These are phyloP conservation scores for Orthosia gracilis DNA, from an alignment of 2,888 invertebrate genomes.

Conservation along the genomic window DNA sequence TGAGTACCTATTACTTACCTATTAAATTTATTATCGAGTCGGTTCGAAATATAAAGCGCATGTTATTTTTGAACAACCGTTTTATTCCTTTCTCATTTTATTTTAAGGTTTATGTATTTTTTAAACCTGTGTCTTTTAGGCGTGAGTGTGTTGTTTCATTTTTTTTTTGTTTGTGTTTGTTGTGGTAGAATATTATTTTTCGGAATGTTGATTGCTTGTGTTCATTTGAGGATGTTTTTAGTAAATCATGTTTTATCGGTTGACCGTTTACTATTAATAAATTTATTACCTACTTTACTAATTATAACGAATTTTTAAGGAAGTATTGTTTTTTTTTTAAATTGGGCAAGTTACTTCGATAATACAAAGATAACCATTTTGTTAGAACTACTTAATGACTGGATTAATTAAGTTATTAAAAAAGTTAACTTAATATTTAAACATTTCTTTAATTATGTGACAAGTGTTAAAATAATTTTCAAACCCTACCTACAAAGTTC, in stretches of 20 bases:
- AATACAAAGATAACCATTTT: not conserved
- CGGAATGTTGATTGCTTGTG: not conserved
- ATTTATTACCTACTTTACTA: not conserved
- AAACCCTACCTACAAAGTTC: not conserved
- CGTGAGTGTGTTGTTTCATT: not conserved
- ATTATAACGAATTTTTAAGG: not conserved
- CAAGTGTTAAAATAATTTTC: not conserved
- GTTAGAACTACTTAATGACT: not conserved
- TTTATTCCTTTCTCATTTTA: too few relatives aligned
- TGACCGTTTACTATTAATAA: conserved; percentile 4
- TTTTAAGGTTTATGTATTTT: not conserved
- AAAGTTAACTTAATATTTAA: too few relatives aligned
- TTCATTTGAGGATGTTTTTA: conserved; percentile 12
- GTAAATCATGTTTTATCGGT: not conserved
- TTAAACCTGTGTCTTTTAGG: not conserved
- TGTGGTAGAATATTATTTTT: conserved; percentile 5
- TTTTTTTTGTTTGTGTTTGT: not conserved
- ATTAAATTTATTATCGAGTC: not conserved
- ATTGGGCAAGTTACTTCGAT: not conserved
- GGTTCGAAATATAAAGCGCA: conserved; percentile 30
- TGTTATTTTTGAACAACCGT: not conserved
- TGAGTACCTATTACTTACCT: conserved; percentile 37
- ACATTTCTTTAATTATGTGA: too few relatives aligned
- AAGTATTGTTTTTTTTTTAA: not conserved
- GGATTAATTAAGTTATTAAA: too few relatives aligned